Evolutionary conservation across 1,140 invertebrate genomes (phyloP), one percentile per base, ranked within the genome.

Genomic region (Neodiprion virginianus): DNA sequence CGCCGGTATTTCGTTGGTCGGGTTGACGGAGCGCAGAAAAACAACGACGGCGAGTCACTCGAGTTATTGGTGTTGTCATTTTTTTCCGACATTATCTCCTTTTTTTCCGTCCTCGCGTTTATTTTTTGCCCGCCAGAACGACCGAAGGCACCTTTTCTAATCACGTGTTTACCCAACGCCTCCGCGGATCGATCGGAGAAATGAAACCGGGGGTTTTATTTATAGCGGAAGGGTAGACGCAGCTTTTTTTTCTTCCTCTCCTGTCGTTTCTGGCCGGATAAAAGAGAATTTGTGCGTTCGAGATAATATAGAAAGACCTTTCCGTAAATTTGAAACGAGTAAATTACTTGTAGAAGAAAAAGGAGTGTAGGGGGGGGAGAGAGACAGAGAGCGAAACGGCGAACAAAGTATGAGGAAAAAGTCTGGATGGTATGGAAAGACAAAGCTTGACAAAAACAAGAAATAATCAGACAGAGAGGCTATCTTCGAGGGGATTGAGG

Each of bases 391-490:
- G 28, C 28, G 28, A 40, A 40, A 40, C 28, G 28, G 28, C 28
- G 28, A 40, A 40, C 28, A 40, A 40, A 40, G 28, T 40, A 40
- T 40, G 28, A 40, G 28, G 28, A 40, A 40, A 40, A 40, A 17
- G 53, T 61, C n/a, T 12, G 53, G 11, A 61, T 17, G n/a, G 53
- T 61, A 17, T 12, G 53, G 53, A 61, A 61, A 61, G 53, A 61
- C 53, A 61, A 61, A 61, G 53, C 53, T 61, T 61, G 53, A 69
- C 21, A 69, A 69, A 69, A 69, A 69, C 40, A 69, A 69, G 40
- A 69, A 69, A 69, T 69, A 69, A 69, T 69, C 67, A 69, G 40
- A 69, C 17, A 69, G 67, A 69, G 40, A 69, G 17, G 67, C 53
- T 61, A 61, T 61, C 53, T 61, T 61, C 53, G 53, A 61, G 53